Percentiles rank a stretch among this genome's conserved stretches.
Evolutionary conservation across 92 coral and sea anemone genomes (phyloP).

Genomic region (Scolanthus callimorphus): DNA sequence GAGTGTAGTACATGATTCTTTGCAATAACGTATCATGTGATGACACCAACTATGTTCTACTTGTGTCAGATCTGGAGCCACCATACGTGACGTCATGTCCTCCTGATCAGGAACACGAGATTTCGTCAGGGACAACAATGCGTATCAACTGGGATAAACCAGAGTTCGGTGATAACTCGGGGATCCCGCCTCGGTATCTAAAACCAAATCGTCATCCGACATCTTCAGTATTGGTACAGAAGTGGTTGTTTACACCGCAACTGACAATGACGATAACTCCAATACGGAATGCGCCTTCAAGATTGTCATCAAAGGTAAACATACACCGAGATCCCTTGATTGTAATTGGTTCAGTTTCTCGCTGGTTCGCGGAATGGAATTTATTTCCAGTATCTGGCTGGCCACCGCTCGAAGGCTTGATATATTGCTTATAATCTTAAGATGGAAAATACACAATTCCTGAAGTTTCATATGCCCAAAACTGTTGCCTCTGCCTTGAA

Average conservation of each 20-base stretch:
- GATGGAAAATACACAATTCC: too few relatives aligned
- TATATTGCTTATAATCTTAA: too few relatives aligned
- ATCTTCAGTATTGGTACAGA: constrained; percentile 51
- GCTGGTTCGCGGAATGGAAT: too few relatives aligned
- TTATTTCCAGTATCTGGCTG: too few relatives aligned
- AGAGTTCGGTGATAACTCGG: constrained; percentile 77
- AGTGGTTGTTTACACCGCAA: constrained; percentile 54
- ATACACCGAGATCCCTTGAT: too few relatives aligned
- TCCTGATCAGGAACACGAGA: constrained; percentile 46
- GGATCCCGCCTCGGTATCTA: constrained; percentile 40
- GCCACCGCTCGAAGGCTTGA: too few relatives aligned
- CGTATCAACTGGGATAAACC: constrained; percentile 68
- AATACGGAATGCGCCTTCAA: constrained; percentile 72
- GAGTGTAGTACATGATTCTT: too few relatives aligned
- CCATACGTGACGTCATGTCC: constrained; percentile 85
- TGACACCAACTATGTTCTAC: too few relatives aligned
- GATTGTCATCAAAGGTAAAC: constrained; percentile 71
- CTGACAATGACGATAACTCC: constrained; percentile 57
- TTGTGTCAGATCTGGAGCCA: constrained; percentile 66
- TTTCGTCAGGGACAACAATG: background rate
- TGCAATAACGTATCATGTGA: too few relatives aligned
- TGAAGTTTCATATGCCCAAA: too few relatives aligned
- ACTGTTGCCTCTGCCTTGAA: too few relatives aligned
- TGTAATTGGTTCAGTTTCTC: too few relatives aligned
- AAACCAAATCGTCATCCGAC: constrained; percentile 29